A percentile compares a stretch with the other conserved stretches of the same genome.
Conservation (phyloP, 2,113 vertebrate species). For the Chloebia gouldiae region DNA sequence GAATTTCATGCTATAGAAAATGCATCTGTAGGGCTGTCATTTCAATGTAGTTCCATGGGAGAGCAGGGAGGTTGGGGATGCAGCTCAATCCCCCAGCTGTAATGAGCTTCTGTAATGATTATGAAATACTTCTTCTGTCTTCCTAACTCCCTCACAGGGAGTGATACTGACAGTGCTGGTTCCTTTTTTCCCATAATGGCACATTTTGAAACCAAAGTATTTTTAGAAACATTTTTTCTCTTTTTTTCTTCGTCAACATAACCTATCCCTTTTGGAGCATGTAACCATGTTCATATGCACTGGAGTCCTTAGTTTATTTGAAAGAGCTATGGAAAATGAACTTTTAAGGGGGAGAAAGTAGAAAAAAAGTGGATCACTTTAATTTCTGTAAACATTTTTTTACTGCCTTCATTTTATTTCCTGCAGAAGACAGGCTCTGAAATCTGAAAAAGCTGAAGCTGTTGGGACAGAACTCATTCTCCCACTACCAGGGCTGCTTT, state of each 20-base stretch:
- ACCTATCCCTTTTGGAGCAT: background rate
- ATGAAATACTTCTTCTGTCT: conserved; percentile 23
- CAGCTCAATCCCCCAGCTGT: background rate
- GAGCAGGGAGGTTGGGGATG: background rate
- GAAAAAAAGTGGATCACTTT: background rate
- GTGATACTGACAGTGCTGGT: background rate
- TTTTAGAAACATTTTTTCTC: conserved; percentile 17
- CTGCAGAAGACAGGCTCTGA: background rate
- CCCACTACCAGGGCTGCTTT: background rate
- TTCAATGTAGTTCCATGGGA: background rate
- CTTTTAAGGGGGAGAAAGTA: background rate
- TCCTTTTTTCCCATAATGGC: background rate
- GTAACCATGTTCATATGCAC: background rate
- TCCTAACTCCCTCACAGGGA: background rate
- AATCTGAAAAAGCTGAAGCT: background rate
- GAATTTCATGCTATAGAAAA: background rate
- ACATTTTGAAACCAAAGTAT: conserved; percentile 23
- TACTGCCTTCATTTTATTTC: background rate
- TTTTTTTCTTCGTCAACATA: background rate
- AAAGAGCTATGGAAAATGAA: background rate
- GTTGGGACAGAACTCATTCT: background rate
- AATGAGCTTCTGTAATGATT: conserved; percentile 1
- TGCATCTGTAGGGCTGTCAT: background rate
- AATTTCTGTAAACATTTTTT: background rate
- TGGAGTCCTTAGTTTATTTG: background rate